Conservation (phyloP, 2,113 vertebrate genomes). For the Epinephelus moara region DNA sequence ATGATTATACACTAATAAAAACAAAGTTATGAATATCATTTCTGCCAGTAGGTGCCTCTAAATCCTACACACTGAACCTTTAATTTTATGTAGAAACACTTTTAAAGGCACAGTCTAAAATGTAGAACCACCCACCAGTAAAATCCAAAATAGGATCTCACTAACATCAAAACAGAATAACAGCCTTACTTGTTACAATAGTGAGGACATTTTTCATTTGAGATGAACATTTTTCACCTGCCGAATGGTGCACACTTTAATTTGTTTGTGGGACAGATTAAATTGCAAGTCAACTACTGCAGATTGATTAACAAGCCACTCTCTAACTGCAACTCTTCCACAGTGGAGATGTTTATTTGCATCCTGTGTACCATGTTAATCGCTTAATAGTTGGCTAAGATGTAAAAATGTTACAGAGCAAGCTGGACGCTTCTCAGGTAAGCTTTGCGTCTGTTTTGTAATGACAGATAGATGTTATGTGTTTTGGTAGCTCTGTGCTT, state of each 20-base stretch:
- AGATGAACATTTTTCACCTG: constrained; percentile 9
- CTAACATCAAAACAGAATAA: background rate
- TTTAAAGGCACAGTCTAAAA: too few relatives aligned
- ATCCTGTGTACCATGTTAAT: constrained; percentile 1
- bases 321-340: constrained; percentile 17
- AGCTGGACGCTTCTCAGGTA: background rate
- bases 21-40: too few relatives aligned
- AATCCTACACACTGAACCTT: too few relatives aligned
- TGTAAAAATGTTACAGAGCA: background rate
- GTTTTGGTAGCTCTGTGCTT: too few relatives aligned
- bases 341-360: constrained; percentile 3
- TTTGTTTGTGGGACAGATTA: constrained; percentile 32
- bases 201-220: background rate
- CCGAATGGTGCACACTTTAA: constrained; percentile 16
- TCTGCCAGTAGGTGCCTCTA: too few relatives aligned
- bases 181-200: background rate
- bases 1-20: too few relatives aligned
- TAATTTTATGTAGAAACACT: too few relatives aligned
- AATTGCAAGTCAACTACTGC: constrained; percentile 23
- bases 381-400: background rate
- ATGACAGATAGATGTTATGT: too few relatives aligned
- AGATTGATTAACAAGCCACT: constrained; percentile 45
- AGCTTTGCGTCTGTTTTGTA: constrained; percentile 3
- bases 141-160: background rate
- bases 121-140: too few relatives aligned